These are phyloP conservation scores for Indri indri DNA, from an alignment of 2,113 vertebrate species.

Conservation along the genomic window DNA sequence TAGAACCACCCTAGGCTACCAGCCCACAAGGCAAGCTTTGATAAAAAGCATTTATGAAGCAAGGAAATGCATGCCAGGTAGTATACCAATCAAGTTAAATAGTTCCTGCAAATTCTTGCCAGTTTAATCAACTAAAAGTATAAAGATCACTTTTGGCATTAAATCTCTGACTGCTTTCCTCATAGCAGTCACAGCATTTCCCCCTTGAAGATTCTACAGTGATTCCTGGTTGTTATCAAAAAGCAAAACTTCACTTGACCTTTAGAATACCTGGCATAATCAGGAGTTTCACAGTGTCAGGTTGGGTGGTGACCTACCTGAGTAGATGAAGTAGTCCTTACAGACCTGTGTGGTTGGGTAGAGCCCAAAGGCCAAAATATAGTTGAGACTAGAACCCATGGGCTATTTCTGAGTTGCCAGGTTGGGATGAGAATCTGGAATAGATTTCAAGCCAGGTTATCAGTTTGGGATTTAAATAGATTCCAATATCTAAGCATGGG, in stretches of 20 bases:
- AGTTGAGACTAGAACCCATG: not conserved
- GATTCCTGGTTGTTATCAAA: constrained; percentile 25
- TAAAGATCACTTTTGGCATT: constrained; percentile 55
- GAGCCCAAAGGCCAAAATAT: not conserved
- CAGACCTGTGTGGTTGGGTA: not conserved
- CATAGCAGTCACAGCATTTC: constrained; percentile 20
- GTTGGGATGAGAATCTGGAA: not conserved
- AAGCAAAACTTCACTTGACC: constrained; percentile 50
- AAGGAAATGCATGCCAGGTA: constrained; percentile 40
- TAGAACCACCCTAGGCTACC: not conserved
- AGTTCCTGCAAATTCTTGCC: constrained; percentile 54
- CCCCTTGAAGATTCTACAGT: constrained; percentile 42
- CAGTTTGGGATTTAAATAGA: not conserved
- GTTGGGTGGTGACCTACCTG: not conserved
- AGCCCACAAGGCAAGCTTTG: constrained; percentile 13
- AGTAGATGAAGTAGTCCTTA: not conserved
- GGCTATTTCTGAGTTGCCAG: not conserved
- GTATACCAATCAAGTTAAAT: constrained; percentile 62
- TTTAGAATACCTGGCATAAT: not conserved
- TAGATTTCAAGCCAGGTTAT: constrained; percentile 36
- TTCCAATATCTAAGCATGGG: not conserved
- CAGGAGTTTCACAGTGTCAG: not conserved
- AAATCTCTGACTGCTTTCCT: constrained; percentile 38
- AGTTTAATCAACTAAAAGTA: constrained; percentile 70
- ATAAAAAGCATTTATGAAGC: constrained; percentile 20